Evolutionary conservation across 2,888 invertebrate species (phyloP), one percentile per base, ranked within the genome.

Genomic region (Epistrophella euchroma): DNA sequence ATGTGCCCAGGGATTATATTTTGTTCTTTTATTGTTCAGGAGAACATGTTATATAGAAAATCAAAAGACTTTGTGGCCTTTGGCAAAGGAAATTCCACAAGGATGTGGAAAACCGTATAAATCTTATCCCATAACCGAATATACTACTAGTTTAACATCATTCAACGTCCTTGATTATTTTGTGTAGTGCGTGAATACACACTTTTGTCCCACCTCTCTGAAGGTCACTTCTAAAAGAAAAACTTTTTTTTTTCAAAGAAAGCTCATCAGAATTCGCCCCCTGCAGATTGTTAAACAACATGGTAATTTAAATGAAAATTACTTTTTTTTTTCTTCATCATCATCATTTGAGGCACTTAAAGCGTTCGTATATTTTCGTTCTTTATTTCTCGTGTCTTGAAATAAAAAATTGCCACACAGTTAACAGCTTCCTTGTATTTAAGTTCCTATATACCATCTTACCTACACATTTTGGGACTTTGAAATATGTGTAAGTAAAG

Each of bases 281-380:
- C 45, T 45, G 50, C 11, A 13, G 22, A 73, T 73, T 80, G 50
- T 37, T 72, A 50, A 75, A 81, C 47, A 76, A 72, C 76, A 58
- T 66, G 17, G 43, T 45, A 82, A 77, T 66, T 66, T 71, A 43
- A 52, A 72, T 66, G 64, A 62, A 66, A 45, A 45, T 76, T 19
- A 32, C 25, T 43, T 17, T 25, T 64, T 64, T 66, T 64, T 56
- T 13, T 11, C 45, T 32, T 68, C 19, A 68, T 58, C 28, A 50
- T 72, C 45, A 71, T 55, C 55, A 60, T 62, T 70, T 37, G 55
- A 55, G 47, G 58, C 43, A 66, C 47, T 66, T 68, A n/a, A 72
- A 58, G 73, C 11, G 17, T 50, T 40, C 25, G 4, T 58, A 15
- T 77, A 17, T 25, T 45, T 64, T 52, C 25, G 2, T 50, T 50